Percentiles rank a stretch among this genome's conserved stretches.
Conservation (phyloP, 2,113 vertebrate genomes). For the Sporophila hypoxantha region DNA sequence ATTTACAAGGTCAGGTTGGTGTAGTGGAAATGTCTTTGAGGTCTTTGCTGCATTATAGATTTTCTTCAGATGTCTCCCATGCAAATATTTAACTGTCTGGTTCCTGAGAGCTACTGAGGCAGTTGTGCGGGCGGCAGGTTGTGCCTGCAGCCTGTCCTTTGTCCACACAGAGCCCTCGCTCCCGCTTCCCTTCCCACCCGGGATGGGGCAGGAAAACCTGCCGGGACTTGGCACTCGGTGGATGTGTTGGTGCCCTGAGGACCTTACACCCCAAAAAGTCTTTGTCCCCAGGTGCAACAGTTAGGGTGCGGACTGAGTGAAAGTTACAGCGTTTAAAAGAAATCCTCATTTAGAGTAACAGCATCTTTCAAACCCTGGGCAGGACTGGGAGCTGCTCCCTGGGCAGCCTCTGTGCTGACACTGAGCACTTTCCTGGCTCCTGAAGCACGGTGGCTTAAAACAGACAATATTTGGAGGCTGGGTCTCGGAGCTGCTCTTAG, state of each 20-base stretch:
- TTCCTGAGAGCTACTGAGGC: not conserved
- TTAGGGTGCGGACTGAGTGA: not conserved
- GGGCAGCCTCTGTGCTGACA: not conserved
- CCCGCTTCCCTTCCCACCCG: not conserved
- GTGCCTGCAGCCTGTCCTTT: not conserved
- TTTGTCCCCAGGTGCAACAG: not conserved
- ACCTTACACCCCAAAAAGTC: not conserved
- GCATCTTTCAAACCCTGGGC: not conserved
- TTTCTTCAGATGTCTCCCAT: conserved; percentile 35
- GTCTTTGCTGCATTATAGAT: not conserved
- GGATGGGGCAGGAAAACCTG: not conserved
- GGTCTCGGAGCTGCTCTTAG: not conserved
- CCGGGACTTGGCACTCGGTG: accelerated
- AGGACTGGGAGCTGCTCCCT: not conserved
- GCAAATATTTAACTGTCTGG: conserved; percentile 51
- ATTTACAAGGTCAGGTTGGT: conserved; percentile 2
- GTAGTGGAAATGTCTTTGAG: conserved; percentile 24
- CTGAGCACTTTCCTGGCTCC: not conserved
- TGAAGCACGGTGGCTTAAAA: not conserved
- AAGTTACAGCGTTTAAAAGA: not conserved
- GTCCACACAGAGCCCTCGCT: not conserved
- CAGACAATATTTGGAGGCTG: not conserved
- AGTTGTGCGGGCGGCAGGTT: not conserved
- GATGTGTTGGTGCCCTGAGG: not conserved
- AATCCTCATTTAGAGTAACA: not conserved